Percentiles rank a stretch among this genome's conserved stretches.
Evolutionary conservation across 2,113 vertebrate species (phyloP).

Genomic region (Serinus canaria): DNA sequence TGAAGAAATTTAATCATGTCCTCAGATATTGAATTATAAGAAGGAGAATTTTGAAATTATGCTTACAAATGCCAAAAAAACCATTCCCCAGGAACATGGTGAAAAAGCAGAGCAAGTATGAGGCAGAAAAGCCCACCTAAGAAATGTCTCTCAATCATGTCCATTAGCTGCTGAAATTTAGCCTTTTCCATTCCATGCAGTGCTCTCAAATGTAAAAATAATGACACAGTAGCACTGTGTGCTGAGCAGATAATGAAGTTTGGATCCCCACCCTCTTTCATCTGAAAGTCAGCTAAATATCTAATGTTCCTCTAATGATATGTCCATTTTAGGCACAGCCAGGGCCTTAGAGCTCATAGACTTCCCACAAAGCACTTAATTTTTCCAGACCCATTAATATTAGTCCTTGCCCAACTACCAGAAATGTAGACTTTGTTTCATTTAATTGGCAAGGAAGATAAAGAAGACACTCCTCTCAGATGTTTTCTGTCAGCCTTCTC

Average conservation of each 20-base stretch:
- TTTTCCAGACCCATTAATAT: neutral
- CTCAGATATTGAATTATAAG: neutral
- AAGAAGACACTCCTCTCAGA: neutral
- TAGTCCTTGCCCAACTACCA: neutral
- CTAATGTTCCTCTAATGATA: neutral
- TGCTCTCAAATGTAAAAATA: neutral
- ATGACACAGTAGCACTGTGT: neutral
- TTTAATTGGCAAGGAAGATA: neutral
- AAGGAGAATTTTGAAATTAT: neutral
- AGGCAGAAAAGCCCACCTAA: neutral
- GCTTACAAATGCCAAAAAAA: neutral
- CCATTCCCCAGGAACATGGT: rapidly evolving
- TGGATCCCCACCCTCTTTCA: neutral
- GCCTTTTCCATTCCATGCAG: neutral
- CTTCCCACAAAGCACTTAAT: neutral
- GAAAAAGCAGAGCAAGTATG: neutral
- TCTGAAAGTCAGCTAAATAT: neutral
- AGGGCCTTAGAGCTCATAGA: neutral
- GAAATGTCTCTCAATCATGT: neutral
- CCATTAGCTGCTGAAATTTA: neutral
- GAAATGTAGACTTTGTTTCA: neutral
- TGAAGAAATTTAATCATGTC: neutral
- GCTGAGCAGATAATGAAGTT: neutral
- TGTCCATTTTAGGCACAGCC: neutral
- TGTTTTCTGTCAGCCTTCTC: neutral